Evolutionary conservation across 2,113 vertebrate genomes (phyloP).

Genomic region (Clarias gariepinus): DNA sequence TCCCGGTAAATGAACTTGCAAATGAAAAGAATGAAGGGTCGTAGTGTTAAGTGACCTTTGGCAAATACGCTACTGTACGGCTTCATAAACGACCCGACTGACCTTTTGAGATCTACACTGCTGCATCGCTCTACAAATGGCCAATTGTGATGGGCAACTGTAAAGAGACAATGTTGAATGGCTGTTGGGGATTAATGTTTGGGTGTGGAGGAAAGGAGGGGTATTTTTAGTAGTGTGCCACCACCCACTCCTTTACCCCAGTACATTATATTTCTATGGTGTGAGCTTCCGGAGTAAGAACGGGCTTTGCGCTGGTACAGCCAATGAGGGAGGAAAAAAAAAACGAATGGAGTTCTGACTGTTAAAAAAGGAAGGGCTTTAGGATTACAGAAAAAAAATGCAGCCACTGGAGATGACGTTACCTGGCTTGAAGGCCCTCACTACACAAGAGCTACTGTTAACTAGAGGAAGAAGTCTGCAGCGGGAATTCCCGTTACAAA

Average conservation of each 20-base stretch:
- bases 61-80: neutral
- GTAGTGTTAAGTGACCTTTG: slow-evolving; percentile 37
- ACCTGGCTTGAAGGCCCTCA: neutral
- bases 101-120: slow-evolving; percentile 32
- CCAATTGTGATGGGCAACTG: slow-evolving; percentile 35
- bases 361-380: neutral
- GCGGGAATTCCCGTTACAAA: neutral
- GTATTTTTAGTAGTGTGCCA: slow-evolving; percentile 42
- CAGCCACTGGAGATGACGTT: neutral
- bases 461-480: neutral
- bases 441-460: neutral
- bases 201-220: slow-evolving; percentile 28
- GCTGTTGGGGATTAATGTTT: slow-evolving; percentile 21
- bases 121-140: slow-evolving; percentile 22
- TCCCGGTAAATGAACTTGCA: neutral
- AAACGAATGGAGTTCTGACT: neutral
- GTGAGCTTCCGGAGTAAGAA: slow-evolving; percentile 15
- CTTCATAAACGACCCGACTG: neutral
- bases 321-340: neutral
- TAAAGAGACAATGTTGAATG: slow-evolving; percentile 36
- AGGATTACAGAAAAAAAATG: neutral
- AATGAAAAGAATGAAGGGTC: slow-evolving; percentile 26
- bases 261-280: neutral
- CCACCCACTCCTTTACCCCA: slow-evolving; percentile 8
- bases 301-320: neutral